These are phyloP conservation scores for Malurus elegans DNA, from an alignment of 2,113 vertebrate genomes.

Conservation along the genomic window DNA sequence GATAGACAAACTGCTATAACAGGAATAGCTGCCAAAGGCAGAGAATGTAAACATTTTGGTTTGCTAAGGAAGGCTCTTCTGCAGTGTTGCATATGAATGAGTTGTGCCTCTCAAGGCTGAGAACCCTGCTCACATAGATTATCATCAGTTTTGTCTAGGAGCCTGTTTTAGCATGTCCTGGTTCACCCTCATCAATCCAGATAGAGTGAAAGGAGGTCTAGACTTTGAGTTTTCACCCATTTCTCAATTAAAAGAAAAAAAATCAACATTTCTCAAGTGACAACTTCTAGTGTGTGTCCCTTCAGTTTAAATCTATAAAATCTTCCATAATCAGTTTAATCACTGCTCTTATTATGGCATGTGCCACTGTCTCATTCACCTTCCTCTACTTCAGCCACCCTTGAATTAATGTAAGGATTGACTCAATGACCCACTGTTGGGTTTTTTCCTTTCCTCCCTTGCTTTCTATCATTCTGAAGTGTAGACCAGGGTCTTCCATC, in stretches of 20 bases:
- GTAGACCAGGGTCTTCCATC: background rate
- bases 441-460: background rate
- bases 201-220: background rate
- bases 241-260: background rate
- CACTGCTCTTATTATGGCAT: background rate
- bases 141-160: background rate
- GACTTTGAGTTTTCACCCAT: background rate
- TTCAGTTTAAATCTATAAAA: background rate
- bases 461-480: background rate
- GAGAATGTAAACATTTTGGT: slow-evolving; percentile 28
- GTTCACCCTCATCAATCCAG: background rate
- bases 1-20: slow-evolving; percentile 41
- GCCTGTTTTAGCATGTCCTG: background rate
- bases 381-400: background rate
- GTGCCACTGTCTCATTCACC: background rate
- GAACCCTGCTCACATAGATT: background rate
- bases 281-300: background rate
- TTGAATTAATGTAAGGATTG: background rate
- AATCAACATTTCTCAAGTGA: background rate
- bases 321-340: background rate
- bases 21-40: slow-evolving; percentile 23
- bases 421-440: background rate
- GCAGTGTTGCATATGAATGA: slow-evolving; percentile 30
- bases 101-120: background rate
- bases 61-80: slow-evolving; percentile 10